Evolutionary conservation across 1,140 invertebrate species (phyloP).

Genomic region (Drosophila lowei): DNA sequence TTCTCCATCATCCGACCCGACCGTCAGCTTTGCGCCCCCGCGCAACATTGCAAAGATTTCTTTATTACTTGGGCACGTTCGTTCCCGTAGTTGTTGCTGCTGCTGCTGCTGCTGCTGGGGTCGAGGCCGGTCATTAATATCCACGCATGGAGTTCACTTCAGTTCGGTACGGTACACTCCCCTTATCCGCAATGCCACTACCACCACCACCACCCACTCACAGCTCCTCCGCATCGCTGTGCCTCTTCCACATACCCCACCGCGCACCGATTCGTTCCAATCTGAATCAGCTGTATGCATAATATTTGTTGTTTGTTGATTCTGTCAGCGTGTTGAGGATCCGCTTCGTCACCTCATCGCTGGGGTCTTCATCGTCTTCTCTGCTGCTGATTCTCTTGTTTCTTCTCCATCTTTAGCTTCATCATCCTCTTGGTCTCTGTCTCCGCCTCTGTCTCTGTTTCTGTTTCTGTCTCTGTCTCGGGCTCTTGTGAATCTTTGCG

Average conservation of each 20-base stretch:
- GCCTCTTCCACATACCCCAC: too few relatives aligned
- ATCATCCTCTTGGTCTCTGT: not conserved
- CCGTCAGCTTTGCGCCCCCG: slow-evolving; percentile 51
- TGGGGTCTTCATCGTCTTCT: slow-evolving; percentile 11
- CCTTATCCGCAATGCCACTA: too few relatives aligned
- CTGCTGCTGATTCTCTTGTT: slow-evolving; percentile 4
- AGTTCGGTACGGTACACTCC: slow-evolving; percentile 2
- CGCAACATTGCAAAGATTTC: slow-evolving; percentile 69
- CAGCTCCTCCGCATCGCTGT: not conserved
- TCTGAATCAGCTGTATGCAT: slow-evolving; percentile 78
- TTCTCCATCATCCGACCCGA: slow-evolving; percentile 22
- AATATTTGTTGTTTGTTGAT: slow-evolving; percentile 70
- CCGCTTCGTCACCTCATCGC: slow-evolving; percentile 62
- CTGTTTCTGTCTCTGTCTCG: not conserved
- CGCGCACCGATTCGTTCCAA: slow-evolving; percentile 45
- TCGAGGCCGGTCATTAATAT: slow-evolving; percentile 82
- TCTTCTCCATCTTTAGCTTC: slow-evolving; percentile 32
- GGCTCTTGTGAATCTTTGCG: slow-evolving; percentile 1
- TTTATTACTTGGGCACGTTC: slow-evolving; percentile 82
- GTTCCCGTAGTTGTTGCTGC: slow-evolving; percentile 23
- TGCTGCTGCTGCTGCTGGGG: slow-evolving; percentile 54
- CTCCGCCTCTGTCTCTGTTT: slow-evolving; percentile 3
- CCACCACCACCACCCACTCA: slow-evolving; percentile 14
- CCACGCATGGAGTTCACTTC: slow-evolving; percentile 68
- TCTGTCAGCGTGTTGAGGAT: slow-evolving; percentile 69